Conservation (phyloP, 1,140 invertebrate genomes). For the Drosophila carrolli region DNA sequence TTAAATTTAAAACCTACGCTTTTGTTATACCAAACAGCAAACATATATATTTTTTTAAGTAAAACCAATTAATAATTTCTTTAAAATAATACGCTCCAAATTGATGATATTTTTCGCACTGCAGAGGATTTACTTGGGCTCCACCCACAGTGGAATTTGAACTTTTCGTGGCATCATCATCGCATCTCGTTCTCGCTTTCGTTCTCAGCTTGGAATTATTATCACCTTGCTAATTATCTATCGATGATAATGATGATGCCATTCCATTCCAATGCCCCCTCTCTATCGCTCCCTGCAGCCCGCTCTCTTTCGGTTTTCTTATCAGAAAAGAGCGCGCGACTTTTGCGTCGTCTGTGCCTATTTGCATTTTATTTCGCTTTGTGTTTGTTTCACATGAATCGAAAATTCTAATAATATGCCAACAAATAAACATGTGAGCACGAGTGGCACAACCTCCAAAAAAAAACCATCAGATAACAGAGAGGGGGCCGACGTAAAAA, state of each 20-base stretch:
- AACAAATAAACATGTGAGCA: conserved; percentile 59
- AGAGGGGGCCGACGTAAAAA: conserved; percentile 1
- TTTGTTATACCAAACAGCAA: no score
- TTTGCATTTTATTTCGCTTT: conserved; percentile 61
- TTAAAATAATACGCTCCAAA: no score
- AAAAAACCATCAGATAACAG: conserved; percentile 16
- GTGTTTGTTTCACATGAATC: conserved; percentile 43
- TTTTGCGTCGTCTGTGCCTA: conserved; percentile 54
- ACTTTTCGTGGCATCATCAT: conserved; percentile 48
- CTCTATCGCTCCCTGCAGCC: conserved; percentile 7
- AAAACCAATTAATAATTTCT: no score
- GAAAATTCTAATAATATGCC: conserved; percentile 58
- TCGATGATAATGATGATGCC: conserved; percentile 70
- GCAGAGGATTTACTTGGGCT: conserved; percentile 15
- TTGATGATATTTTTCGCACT: neutral
- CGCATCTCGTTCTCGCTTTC: conserved; percentile 42
- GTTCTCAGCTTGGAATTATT: conserved; percentile 58
- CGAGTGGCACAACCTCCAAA: conserved; percentile 16
- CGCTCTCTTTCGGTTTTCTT: conserved; percentile 37
- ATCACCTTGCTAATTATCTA: conserved; percentile 78
- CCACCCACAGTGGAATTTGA: conserved; percentile 76
- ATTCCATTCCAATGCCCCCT: conserved; percentile 54
- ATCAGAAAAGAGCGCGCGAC: conserved; percentile 53
- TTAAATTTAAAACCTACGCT: no score
- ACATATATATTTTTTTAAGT: no score